Evolutionary conservation across 1,140 invertebrate species (phyloP).

Genomic region (Anastatus disparis): DNA sequence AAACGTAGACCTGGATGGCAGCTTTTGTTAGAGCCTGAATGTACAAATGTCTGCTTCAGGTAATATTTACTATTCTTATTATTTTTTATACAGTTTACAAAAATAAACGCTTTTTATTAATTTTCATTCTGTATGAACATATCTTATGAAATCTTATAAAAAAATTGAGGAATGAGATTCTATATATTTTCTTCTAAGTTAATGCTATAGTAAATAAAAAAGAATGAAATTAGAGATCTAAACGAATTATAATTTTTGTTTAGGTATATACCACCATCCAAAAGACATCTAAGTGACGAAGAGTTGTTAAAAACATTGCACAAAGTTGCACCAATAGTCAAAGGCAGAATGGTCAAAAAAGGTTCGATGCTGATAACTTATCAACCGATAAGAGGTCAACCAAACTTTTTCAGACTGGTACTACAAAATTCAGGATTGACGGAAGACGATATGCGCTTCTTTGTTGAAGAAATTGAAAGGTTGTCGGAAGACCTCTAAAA

Average conservation of each 20-base stretch:
- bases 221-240: not conserved
- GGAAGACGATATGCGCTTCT: constrained; percentile 84
- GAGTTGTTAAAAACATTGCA: constrained; percentile 78
- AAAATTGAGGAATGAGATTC: too few species aligned
- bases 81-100: too few species aligned
- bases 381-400: constrained; percentile 81
- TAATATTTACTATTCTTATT: not conserved
- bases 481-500: constrained; percentile 77
- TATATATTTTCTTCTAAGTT: too few species aligned
- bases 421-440: constrained; percentile 88
- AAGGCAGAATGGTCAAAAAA: constrained; percentile 93
- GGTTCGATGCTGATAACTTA: constrained; percentile 96
- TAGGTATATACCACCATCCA: constrained; percentile 81
- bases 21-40: constrained; percentile 85
- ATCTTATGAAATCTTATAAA: too few species aligned
- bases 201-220: too few species aligned
- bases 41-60: constrained; percentile 96
- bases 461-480: constrained; percentile 87
- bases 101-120: too few species aligned
- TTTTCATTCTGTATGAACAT: too few species aligned
- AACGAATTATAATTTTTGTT: not conserved
- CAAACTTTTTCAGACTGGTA: constrained; percentile 95
- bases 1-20: constrained; percentile 76
- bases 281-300: constrained; percentile 68
- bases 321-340: constrained; percentile 89